Percentiles rank a stretch among this genome's conserved stretches.
Evolutionary conservation across 2,888 invertebrate genomes (phyloP).

Genomic region (Dicranocentrus wangi): DNA sequence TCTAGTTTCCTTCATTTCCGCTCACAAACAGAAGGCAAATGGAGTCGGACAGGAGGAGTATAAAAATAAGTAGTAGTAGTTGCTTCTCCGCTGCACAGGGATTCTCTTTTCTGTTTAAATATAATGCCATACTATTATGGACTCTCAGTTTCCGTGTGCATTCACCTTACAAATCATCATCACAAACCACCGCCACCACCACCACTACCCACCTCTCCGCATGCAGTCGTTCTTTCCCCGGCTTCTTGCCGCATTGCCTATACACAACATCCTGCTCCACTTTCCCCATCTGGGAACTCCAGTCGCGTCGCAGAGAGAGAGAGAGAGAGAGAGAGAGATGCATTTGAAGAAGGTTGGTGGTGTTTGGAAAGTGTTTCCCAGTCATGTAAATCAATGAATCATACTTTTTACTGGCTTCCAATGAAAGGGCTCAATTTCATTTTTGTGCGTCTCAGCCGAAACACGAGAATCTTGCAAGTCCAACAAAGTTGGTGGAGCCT

Average conservation of each 20-base stretch:
- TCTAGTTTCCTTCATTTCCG: conserved; percentile 18
- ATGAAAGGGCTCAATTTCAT: no score
- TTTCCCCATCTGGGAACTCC: no score
- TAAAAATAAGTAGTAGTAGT: neutral
- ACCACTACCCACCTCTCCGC: neutral
- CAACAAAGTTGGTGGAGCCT: no score
- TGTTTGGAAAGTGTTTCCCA: neutral
- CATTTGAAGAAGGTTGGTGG: neutral
- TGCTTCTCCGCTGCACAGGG: neutral
- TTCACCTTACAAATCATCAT: conserved; percentile 10
- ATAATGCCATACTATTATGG: no score
- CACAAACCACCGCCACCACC: no score
- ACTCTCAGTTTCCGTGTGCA: no score
- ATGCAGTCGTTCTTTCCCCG: conserved; percentile 4
- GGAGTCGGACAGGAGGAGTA: neutral
- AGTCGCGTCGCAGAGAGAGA: no score
- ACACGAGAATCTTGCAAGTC: no score
- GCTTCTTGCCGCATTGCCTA: conserved; percentile 10
- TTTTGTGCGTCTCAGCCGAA: no score
- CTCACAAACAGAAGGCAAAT: neutral
- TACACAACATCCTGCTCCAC: neutral
- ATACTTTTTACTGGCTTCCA: no score
- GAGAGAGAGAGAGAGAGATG: no score
- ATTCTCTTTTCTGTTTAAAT: no score
- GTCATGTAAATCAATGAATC: neutral